Evolutionary conservation across 2,113 vertebrate species (phyloP).

Genomic region (Brachirus orientalis): DNA sequence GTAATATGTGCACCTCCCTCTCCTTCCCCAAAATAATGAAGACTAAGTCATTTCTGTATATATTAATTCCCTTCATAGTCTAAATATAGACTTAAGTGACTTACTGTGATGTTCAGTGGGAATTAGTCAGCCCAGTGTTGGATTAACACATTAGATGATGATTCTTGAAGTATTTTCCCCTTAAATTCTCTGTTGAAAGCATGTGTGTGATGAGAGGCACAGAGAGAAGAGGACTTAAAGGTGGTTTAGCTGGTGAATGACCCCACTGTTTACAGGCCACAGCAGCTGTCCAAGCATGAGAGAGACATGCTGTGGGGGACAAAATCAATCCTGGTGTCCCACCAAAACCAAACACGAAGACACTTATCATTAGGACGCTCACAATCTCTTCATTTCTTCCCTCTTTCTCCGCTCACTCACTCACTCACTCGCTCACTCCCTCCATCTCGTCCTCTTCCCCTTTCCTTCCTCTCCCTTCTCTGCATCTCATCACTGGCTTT

Average conservation of each 20-base stretch:
- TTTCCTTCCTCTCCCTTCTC: neutral
- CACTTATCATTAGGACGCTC: constrained; percentile 1
- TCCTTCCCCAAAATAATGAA: constrained; percentile 56
- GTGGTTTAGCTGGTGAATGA: too few relatives aligned
- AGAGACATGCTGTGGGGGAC: too few relatives aligned
- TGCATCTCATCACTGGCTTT: neutral
- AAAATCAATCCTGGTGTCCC: constrained; percentile 17
- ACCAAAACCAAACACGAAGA: constrained; percentile 10
- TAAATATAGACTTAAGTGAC: constrained; percentile 65
- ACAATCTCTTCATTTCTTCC: neutral
- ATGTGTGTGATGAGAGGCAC: neutral
- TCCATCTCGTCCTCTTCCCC: neutral
- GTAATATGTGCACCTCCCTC: constrained; percentile 26
- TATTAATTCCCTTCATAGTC: constrained; percentile 67
- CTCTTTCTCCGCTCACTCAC: too few relatives aligned
- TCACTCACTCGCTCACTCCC: too few relatives aligned
- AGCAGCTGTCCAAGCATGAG: neutral
- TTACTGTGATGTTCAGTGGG: constrained; percentile 42
- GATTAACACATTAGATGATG: constrained; percentile 49
- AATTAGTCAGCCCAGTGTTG: constrained; percentile 32
- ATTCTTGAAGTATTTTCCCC: too few relatives aligned
- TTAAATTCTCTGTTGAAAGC: neutral
- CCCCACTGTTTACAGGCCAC: too few relatives aligned
- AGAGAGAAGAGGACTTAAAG: neutral
- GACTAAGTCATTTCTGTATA: constrained; percentile 60